These are phyloP conservation scores for Altica lythri DNA, from an alignment of 2,888 invertebrate species.

Conservation along the genomic window DNA sequence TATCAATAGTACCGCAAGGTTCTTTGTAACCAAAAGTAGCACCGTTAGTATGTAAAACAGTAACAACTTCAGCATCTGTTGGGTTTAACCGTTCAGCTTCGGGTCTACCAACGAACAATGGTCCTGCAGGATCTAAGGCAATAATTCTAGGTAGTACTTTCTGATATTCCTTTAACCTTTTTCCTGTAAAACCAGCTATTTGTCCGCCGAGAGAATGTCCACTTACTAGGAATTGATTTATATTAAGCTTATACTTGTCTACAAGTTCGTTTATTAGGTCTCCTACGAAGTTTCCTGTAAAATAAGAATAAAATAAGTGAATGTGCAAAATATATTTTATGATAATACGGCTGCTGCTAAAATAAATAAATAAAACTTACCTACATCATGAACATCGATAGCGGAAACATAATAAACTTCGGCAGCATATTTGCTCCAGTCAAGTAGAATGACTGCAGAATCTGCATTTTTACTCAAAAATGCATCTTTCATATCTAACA, in stretches of 20 bases:
- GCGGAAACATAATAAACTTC: constrained; percentile 44
- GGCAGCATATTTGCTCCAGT: constrained; percentile 45
- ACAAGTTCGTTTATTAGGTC: constrained; percentile 41
- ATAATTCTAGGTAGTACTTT: constrained; percentile 43
- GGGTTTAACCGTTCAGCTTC: constrained; percentile 42
- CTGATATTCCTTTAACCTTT: constrained; percentile 39
- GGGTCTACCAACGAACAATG: constrained; percentile 40
- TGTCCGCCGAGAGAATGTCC: constrained; percentile 49
- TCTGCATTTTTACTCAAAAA: constrained; percentile 39
- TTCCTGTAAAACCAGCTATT: constrained; percentile 44
- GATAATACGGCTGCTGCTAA: too few species aligned
- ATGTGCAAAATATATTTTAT: too few species aligned
- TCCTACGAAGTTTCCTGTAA: constrained; percentile 41
- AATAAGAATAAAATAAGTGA: constrained; percentile 6
- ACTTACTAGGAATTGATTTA: constrained; percentile 41
- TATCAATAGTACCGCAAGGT: constrained; percentile 47
- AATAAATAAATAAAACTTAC: too few species aligned
- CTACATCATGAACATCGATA: constrained; percentile 46
- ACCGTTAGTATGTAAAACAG: constrained; percentile 48
- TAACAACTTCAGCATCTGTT: constrained; percentile 47
- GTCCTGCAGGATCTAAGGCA: constrained; percentile 49
- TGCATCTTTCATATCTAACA: constrained; percentile 43
- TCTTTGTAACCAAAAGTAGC: constrained; percentile 44
- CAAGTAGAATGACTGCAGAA: constrained; percentile 43
- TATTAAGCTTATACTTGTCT: constrained; percentile 39